phyloP scores from a whole-genome alignment of 2,113 vertebrate genomes.

The Triplophysa dalaica region DNA sequence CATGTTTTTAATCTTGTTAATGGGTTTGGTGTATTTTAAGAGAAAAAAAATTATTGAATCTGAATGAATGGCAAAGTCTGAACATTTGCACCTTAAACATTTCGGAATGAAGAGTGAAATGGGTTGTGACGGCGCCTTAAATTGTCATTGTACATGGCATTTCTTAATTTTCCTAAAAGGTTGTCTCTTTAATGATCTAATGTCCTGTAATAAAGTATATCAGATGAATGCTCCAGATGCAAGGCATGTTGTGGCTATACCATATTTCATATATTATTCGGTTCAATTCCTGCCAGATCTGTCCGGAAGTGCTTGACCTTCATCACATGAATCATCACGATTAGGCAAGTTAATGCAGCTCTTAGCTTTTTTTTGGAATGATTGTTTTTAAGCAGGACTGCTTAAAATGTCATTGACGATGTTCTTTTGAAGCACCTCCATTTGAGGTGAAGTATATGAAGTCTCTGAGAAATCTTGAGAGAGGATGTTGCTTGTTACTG shows the following conservation, averaged over 20 bases:
- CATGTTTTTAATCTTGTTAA: conserved; percentile 54
- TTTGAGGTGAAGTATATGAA: not conserved
- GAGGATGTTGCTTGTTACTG: not conserved
- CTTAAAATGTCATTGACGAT: not conserved
- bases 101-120: conserved; percentile 40
- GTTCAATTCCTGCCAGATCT: conserved; percentile 4
- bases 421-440: not conserved
- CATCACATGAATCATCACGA: conserved; percentile 22
- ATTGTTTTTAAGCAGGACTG: not conserved
- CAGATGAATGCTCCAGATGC: conserved; percentile 35
- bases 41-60: conserved; percentile 11
- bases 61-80: conserved; percentile 30
- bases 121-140: conserved; percentile 35
- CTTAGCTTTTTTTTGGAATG: not conserved
- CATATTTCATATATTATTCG: not conserved
- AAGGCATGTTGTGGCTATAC: conserved; percentile 24
- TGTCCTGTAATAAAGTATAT: conserved; percentile 46
- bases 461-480: not conserved
- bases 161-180: conserved; percentile 35
- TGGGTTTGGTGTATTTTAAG: conserved; percentile 50
- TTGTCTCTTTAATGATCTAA: conserved; percentile 35
- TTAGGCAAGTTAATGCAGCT: not conserved
- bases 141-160: conserved; percentile 41
- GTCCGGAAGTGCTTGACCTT: not conserved
- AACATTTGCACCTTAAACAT: conserved; percentile 52